Conservation (phyloP, 2,797 vertebrate genomes). For the Poliocrania exsul region DNA sequence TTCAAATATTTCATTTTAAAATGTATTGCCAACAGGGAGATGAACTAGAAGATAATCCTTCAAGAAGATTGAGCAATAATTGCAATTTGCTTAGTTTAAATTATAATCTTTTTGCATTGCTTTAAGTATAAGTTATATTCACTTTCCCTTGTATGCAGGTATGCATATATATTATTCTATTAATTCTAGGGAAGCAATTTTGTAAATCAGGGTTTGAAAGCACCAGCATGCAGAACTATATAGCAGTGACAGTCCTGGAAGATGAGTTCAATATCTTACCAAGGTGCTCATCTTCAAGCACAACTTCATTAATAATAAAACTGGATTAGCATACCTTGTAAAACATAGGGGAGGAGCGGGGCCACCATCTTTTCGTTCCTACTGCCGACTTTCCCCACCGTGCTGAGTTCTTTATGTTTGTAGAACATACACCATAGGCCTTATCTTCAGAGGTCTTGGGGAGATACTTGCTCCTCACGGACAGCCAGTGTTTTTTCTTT, state of each 20-base stretch:
- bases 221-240: neutral
- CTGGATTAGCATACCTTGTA: neutral
- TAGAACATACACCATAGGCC: neutral
- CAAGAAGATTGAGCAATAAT: slow-evolving; percentile 64
- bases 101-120: slow-evolving; percentile 60
- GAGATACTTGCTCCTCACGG: neutral
- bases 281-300: neutral
- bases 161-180: slow-evolving; percentile 47
- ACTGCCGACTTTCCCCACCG: neutral
- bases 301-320: neutral
- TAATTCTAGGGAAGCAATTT: slow-evolving; percentile 44
- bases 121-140: slow-evolving; percentile 50
- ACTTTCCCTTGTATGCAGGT: slow-evolving; percentile 18
- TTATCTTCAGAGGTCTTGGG: neutral
- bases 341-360: neutral
- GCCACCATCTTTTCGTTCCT: neutral
- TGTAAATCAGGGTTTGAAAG: slow-evolving; percentile 14
- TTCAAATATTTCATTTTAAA: slow-evolving; percentile 72
- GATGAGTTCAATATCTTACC: neutral
- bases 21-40: slow-evolving; percentile 61
- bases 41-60: slow-evolving; percentile 67
- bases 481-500: neutral
- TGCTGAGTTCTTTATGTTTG: neutral
- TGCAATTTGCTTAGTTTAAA: slow-evolving; percentile 66
- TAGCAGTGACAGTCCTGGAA: neutral